A percentile compares a stretch with the other conserved stretches of the same genome.
Conservation (phyloP, 2,113 vertebrate genomes). For the Nycticryphes semicollaris region DNA sequence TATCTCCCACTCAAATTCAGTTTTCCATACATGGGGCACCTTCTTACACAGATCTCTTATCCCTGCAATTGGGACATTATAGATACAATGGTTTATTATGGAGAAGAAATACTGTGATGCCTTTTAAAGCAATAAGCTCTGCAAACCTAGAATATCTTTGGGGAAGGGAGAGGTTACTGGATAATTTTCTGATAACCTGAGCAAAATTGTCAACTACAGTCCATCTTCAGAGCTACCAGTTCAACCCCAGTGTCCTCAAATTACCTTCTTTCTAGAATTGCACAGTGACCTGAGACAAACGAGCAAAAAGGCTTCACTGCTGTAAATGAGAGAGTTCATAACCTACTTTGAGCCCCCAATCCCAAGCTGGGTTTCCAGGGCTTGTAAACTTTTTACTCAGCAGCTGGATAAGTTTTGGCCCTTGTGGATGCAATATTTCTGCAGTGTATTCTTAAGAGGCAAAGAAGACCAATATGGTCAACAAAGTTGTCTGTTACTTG, state of each 20-base stretch:
- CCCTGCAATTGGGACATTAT: not conserved
- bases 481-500: not conserved
- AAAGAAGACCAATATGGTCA: fast-evolving
- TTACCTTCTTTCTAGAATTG: not conserved
- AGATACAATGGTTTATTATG: not conserved
- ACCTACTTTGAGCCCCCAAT: not conserved
- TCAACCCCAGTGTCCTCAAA: not conserved
- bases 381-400: not conserved
- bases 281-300: not conserved
- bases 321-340: not conserved
- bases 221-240: not conserved
- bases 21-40: not conserved
- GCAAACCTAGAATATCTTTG: not conserved
- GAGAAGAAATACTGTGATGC: not conserved
- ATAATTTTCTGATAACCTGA: not conserved
- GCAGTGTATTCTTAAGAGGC: not conserved
- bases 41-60: not conserved
- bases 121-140: not conserved
- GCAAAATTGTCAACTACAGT: not conserved
- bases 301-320: not conserved
- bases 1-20: not conserved
- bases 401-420: not conserved
- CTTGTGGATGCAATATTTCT: not conserved
- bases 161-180: not conserved
- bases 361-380: not conserved